A percentile compares a stretch with the other conserved stretches of the same genome.
Evolutionary conservation across 2,888 invertebrate species (phyloP).

Genomic region (Drosophila picticornis): DNA sequence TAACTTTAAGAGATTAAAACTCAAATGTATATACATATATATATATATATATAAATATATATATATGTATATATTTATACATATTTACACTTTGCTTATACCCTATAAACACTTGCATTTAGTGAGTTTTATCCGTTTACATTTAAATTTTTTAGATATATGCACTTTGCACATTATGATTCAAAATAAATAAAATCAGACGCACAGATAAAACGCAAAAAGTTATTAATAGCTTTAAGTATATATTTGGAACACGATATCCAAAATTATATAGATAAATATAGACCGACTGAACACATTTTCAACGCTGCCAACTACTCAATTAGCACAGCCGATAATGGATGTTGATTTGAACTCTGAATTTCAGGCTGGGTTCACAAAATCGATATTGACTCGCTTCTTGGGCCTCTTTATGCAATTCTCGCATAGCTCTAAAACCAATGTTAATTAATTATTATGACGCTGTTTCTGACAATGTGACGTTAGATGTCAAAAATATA

Average conservation of each 20-base stretch:
- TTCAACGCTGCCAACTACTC: neutral
- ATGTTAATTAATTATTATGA: slow-evolving; percentile 25
- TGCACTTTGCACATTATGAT: neutral
- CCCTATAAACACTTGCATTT: neutral
- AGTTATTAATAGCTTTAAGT: neutral
- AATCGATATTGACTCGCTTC: slow-evolving; percentile 13
- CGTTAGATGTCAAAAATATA: neutral
- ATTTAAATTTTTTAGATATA: neutral
- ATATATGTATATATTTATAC: no score
- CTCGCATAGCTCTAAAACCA: slow-evolving; percentile 55
- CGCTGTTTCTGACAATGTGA: neutral
- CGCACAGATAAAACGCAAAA: neutral
- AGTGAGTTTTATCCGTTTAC: neutral
- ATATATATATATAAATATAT: no score
- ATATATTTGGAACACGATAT: neutral
- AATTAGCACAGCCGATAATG: slow-evolving; percentile 42
- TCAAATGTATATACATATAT: neutral
- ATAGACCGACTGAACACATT: neutral
- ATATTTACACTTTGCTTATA: neutral
- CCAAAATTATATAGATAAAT: slow-evolving; percentile 19
- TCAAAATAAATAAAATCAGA: neutral
- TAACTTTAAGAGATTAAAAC: neutral
- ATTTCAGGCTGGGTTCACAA: neutral
- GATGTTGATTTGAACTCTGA: slow-evolving; percentile 26
- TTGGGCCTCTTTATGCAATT: slow-evolving; percentile 14